Base-by-base conservation (phyloP, 2,113 vertebrate genomes). In the Oryzias celebensis region DNA sequence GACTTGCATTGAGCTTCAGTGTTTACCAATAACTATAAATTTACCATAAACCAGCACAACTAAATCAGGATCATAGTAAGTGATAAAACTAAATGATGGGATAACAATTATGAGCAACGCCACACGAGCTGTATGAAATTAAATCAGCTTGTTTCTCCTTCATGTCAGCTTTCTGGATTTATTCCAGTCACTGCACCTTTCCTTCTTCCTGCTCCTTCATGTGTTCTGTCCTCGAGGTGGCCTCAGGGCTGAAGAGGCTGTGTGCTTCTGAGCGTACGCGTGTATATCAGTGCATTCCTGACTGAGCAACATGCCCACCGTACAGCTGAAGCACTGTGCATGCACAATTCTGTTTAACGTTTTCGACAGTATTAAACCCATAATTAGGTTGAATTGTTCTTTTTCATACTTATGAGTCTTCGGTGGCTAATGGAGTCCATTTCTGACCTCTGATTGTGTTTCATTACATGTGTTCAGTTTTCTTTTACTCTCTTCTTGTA, bases 141-240 rank as follows among this genome's bases (percentile, higher is more conserved):
- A 18, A 13, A 41, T 56, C 17, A 20, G 31, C 49, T 36, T 42
- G 26, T 54, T 14, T 5, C 48, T 55, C 56, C 54, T 62, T 71
- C 36, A 45, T 62, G 60, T 75, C 61, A 46, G 43, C 48, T 42
- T 52, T 23, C 50, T 31, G 22, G 52, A 56, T 31, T 71, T 59
- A 43, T 73, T 72, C 50, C 42, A 43, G 14, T 68, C 45, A 7
- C 47, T 48, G 47, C 47, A 48, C 47, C 56, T 71, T 65, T 54
- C 55, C 59, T 20, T 70, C 62, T 58, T 66, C 51, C 58, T 49
- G 61, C 78, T 81, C 75, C 77, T 70, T 70, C 73, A 74, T 52
- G 73, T 47, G 1, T 50, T 86, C 71, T 84, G 71, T 84, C 87
- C 84, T 77, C 63, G 71, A 77, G 81, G 71, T 68, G 77, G 88